Evolutionary conservation across 2,113 vertebrate species (phyloP).

Genomic region (Thalassarche chlororhynchos): DNA sequence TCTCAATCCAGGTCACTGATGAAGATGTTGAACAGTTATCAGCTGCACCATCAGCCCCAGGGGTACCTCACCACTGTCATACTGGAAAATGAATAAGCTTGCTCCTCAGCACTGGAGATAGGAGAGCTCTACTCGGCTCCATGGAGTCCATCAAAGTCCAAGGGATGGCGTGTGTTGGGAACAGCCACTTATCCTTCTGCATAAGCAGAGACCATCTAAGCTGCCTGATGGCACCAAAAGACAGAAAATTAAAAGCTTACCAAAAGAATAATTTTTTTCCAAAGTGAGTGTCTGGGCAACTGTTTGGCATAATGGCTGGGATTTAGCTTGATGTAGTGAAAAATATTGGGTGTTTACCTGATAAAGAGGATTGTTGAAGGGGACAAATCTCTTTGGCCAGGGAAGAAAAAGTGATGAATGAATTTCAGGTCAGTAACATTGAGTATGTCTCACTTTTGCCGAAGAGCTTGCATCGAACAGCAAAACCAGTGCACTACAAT

Average conservation of each 20-base stretch:
- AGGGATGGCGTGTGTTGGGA: accelerated
- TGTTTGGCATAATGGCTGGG: background rate
- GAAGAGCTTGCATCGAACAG: background rate
- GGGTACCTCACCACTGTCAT: background rate
- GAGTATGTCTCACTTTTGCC: background rate
- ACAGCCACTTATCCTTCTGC: background rate
- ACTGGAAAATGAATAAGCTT: background rate
- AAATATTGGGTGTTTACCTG: background rate
- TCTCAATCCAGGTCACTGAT: background rate
- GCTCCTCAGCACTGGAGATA: background rate
- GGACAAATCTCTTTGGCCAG: background rate
- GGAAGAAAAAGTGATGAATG: background rate
- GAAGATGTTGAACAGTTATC: background rate
- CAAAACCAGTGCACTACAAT: background rate
- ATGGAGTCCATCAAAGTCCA: background rate
- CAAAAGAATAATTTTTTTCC: background rate
- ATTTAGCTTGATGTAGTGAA: background rate
- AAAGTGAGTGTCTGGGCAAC: background rate
- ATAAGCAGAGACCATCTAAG: background rate
- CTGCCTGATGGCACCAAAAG: background rate
- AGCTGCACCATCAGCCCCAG: background rate
- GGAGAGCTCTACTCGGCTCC: background rate
- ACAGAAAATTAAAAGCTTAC: background rate
- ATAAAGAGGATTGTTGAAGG: background rate
- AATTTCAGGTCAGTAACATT: background rate